These are phyloP conservation scores for Azemiops feae DNA, from an alignment of 2,113 vertebrate species.

Conservation along the genomic window DNA sequence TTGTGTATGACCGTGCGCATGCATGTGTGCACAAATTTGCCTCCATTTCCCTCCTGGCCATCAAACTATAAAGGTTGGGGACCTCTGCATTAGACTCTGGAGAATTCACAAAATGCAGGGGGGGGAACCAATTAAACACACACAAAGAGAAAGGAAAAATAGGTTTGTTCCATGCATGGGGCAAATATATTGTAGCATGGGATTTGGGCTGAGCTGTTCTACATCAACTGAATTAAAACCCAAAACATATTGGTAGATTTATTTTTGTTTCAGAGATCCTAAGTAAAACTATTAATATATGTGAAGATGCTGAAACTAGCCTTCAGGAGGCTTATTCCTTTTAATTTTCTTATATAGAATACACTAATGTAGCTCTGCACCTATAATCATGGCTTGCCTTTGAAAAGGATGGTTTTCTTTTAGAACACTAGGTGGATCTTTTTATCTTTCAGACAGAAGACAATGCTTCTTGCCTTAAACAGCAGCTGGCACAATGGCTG, in stretches of 20 bases:
- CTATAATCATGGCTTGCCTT: neutral
- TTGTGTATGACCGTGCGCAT: no score
- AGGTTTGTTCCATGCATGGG: neutral
- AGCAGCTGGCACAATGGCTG: neutral
- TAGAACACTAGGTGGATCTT: neutral
- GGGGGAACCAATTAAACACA: neutral
- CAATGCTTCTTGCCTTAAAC: neutral
- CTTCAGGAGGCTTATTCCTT: neutral
- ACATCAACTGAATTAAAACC: neutral
- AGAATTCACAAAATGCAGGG: neutral
- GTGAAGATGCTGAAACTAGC: neutral
- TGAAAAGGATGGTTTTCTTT: neutral
- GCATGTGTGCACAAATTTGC: no score
- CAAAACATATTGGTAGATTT: neutral
- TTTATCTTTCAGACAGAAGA: conserved; percentile 2
- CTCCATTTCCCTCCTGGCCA: no score
- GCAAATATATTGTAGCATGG: neutral
- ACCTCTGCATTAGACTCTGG: no score
- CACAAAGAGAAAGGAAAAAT: neutral
- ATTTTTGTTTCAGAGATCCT: neutral
- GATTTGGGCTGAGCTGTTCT: neutral
- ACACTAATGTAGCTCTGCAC: neutral
- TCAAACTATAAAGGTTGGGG: no score
- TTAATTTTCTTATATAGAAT: neutral
- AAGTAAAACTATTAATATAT: neutral